Evolutionary conservation across 2,113 vertebrate genomes (phyloP), one percentile per base, ranked within the genome.

Genomic region (Tetrax tetrax): DNA sequence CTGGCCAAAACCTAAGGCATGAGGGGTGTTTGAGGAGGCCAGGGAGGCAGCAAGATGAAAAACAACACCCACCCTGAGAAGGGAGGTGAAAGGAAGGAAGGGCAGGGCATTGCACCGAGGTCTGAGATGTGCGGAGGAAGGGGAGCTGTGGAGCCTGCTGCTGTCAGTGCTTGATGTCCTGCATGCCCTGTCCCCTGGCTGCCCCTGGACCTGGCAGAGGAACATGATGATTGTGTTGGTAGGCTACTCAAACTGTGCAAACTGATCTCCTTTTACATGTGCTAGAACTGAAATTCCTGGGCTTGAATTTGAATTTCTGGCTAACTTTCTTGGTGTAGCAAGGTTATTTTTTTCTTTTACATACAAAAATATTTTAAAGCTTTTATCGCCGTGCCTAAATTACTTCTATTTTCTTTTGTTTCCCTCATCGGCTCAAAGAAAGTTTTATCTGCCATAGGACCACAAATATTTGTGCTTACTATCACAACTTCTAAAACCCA

Each of bases 361-460:
- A 31, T 19, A 48, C 3, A 37, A 76, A 85, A 76, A 37, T 56
- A 37, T 50, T 45, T 59, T 21, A 75, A 90, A 70, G 20, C 3
- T 77, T 83, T 77, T 65, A 47, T 45, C 11, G 81, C 33, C 61
- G 4, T 65, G 4, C 56, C 65, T 65, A 69, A 90, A 57, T 3
- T 24, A 43, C 29, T 25, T 21, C 12, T 66, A 19, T 12, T 16
- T 1, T 4, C 4, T 45, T 76, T 28, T 1, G 0, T 57, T 91
- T 31, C 23, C 35, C 37, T 71, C 43, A 54, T 75, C 33, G 68
- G 4, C 35, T 71, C 21, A 47, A 71, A 75, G 15, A 76, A 75
- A 75, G 16, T 60, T 68, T 92, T 12, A 43, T 7, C 25, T 90
- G 63, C 14, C n/a, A 77, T 9, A 74, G 31, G 33, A 66, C 28